These are phyloP conservation scores for Mesitornis unicolor DNA, from an alignment of 2,113 vertebrate genomes.

Conservation along the genomic window DNA sequence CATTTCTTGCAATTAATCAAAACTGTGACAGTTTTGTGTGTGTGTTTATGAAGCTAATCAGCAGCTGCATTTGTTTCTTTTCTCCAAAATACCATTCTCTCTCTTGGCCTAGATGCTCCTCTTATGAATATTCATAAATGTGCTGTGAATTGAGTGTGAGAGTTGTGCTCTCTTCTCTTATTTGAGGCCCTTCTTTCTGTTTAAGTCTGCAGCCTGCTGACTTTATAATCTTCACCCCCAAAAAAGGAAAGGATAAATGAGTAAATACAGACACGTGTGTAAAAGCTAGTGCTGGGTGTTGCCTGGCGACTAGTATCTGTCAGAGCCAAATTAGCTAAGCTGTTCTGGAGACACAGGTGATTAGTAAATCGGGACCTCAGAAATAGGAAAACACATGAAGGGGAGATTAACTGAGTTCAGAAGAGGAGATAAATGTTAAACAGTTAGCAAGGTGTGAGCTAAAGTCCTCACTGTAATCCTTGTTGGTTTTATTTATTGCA, in stretches of 20 bases:
- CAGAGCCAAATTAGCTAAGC: neutral
- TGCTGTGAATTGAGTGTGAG: neutral
- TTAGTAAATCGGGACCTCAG: neutral
- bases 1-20: neutral
- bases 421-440: neutral
- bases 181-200: neutral
- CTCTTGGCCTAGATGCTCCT: neutral
- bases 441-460: neutral
- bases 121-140: neutral
- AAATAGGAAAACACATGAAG: neutral
- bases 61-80: neutral
- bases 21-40: neutral
- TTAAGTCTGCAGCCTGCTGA: neutral
- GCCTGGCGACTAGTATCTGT: neutral
- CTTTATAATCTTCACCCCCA: neutral
- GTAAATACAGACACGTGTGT: neutral
- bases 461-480: neutral
- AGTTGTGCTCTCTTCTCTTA: neutral
- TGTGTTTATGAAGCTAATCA: neutral
- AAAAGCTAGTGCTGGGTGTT: neutral
- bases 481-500: neutral
- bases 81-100: neutral
- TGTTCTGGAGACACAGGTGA: neutral
- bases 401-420: neutral
- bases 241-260: neutral